Percentiles rank a stretch among this genome's conserved stretches.
phyloP scores from a whole-genome alignment of 2,888 invertebrate genomes.

The Fabriciana adippe region DNA sequence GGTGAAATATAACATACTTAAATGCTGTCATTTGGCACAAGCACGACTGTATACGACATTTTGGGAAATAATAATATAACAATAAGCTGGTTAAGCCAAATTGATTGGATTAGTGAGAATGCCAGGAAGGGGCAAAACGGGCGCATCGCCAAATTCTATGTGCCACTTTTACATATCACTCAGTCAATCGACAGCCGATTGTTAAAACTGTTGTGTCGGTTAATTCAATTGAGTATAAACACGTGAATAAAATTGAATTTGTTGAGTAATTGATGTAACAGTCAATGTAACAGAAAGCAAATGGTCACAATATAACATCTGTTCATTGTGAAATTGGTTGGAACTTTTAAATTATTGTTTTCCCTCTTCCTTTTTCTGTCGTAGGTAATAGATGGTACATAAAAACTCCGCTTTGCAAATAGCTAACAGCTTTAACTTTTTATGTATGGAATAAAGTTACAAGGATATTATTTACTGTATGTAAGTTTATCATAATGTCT shows the following conservation, averaged over 20 bases:
- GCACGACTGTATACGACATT: neutral
- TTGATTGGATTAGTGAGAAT: slow-evolving; percentile 30
- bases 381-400: neutral
- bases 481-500: too few species aligned
- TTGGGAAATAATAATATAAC: slow-evolving; percentile 11
- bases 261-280: slow-evolving; percentile 19
- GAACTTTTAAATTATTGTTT: slow-evolving; percentile 11
- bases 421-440: too few species aligned
- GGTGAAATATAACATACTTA: neutral
- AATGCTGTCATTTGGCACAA: neutral
- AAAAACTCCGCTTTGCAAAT: too few species aligned
- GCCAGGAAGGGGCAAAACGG: slow-evolving; percentile 25
- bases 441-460: too few species aligned
- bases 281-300: slow-evolving; percentile 14
- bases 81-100: slow-evolving; percentile 29
- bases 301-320: slow-evolving; percentile 27
- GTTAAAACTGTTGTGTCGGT: slow-evolving; percentile 9
- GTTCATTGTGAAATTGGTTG: slow-evolving; percentile 21
- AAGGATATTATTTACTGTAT: too few species aligned
- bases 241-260: slow-evolving; percentile 21
- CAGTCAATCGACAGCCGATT: slow-evolving; percentile 10
- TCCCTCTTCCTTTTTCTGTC: neutral
- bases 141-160: slow-evolving; percentile 28
- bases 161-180: slow-evolving; percentile 15
- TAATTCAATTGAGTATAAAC: slow-evolving; percentile 17